These are phyloP conservation scores for Anodontia alba DNA, from an alignment of 2,888 invertebrate species.

Conservation along the genomic window DNA sequence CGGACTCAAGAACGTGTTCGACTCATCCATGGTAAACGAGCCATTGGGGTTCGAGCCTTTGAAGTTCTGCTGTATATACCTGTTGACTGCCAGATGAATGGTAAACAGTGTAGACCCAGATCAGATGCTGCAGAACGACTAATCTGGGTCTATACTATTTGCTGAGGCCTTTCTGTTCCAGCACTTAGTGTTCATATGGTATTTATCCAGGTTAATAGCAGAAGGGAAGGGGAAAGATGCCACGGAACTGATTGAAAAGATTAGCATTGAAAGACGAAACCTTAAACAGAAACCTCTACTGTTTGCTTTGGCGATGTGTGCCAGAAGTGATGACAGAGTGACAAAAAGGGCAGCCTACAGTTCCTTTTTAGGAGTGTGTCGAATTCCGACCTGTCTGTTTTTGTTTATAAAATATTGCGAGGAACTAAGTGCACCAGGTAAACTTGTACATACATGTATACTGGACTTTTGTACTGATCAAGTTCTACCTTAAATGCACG, in stretches of 20 bases:
- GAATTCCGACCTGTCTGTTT: constrained; percentile 88
- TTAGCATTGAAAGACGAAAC: not conserved
- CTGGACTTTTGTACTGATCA: too few species aligned
- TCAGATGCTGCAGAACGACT: too few species aligned
- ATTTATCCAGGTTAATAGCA: not conserved
- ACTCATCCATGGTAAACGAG: too few species aligned
- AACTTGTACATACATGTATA: not conserved
- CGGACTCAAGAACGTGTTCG: too few species aligned
- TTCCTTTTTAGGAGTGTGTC: constrained; percentile 87
- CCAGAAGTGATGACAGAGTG: constrained; percentile 83
- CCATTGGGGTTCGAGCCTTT: too few species aligned
- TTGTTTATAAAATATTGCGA: constrained; percentile 88
- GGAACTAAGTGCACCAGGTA: constrained; percentile 79
- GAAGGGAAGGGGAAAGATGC: not conserved
- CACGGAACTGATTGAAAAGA: not conserved
- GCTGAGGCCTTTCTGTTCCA: too few species aligned
- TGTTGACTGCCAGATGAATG: too few species aligned
- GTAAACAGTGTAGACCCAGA: too few species aligned
- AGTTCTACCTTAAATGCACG: too few species aligned
- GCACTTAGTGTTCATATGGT: too few species aligned
- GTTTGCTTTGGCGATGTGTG: constrained; percentile 89
- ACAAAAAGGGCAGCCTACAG: constrained; percentile 87
- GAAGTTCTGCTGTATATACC: too few species aligned
- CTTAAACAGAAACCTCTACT: constrained; percentile 82
- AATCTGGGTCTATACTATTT: too few species aligned